Conservation (phyloP, 2,113 vertebrate genomes). For the Solenodon paradoxus region DNA sequence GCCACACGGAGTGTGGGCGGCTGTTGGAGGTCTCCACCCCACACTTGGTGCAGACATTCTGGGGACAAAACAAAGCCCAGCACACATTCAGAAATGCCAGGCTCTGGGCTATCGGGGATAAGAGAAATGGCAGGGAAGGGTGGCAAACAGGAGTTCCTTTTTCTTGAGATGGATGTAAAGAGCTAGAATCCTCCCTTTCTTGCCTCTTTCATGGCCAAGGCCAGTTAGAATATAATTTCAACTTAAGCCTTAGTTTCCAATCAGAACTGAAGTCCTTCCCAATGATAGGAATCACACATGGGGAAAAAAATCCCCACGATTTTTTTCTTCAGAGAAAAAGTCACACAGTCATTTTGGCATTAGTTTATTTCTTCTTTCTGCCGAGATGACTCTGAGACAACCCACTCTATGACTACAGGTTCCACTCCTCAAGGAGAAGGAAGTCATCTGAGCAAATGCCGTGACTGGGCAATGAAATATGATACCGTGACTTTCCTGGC, state of each 20-base stretch:
- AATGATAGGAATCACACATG: too few relatives aligned
- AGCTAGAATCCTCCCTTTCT: not conserved
- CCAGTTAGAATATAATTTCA: not conserved
- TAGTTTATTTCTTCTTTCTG: not conserved
- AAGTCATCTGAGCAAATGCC: not conserved
- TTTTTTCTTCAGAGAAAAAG: not conserved
- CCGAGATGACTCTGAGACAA: not conserved
- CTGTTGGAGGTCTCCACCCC: conserved; percentile 87
- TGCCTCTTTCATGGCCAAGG: not conserved
- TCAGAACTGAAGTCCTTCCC: not conserved
- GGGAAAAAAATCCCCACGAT: not conserved
- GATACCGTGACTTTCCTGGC: not conserved
- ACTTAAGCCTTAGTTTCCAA: not conserved
- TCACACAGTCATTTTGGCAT: not conserved
- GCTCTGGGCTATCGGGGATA: not conserved
- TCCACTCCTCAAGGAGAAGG: not conserved
- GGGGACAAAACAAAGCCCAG: conserved; percentile 54
- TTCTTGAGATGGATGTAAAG: rapidly evolving
- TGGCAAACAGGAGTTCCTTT: rapidly evolving
- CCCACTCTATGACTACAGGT: not conserved
- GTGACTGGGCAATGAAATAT: not conserved
- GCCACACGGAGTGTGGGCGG: conserved; percentile 87
- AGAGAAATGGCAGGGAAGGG: not conserved
- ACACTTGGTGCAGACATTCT: conserved; percentile 95
- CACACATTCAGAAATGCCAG: not conserved